Percentiles rank a stretch among this genome's conserved stretches.
phyloP scores from a whole-genome alignment of 2,113 vertebrate genomes.

The Columbina picui region DNA sequence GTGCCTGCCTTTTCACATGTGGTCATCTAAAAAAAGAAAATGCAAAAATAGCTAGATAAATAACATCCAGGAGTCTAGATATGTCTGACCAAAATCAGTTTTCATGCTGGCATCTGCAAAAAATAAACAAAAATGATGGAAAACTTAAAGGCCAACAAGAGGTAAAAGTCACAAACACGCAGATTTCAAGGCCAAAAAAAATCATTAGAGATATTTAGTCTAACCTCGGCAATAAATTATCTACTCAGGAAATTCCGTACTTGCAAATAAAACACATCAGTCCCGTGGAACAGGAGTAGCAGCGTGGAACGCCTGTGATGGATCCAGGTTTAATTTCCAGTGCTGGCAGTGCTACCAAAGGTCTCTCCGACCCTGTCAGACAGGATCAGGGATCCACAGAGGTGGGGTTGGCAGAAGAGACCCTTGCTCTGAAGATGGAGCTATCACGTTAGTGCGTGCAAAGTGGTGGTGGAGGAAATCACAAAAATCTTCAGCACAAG shows the following conservation, averaged over 20 bases:
- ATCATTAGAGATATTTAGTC: not conserved
- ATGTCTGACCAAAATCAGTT: not conserved
- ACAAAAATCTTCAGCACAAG: not conserved
- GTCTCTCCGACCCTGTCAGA: not conserved
- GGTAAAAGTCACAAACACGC: not conserved
- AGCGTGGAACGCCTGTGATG: not conserved
- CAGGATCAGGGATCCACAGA: not conserved
- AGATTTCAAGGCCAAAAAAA: not conserved
- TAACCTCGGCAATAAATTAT: not conserved
- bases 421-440: not conserved
- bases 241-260: not conserved
- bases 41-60: constrained; percentile 13
- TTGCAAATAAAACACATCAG: not conserved
- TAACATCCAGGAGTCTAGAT: constrained; percentile 7
- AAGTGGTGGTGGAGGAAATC: not conserved
- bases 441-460: not conserved
- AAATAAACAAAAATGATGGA: constrained; percentile 23
- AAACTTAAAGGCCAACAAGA: not conserved
- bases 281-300: not conserved
- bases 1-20: not conserved
- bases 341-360: not conserved
- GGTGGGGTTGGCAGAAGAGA: not conserved
- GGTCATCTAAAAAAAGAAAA: constrained; percentile 33
- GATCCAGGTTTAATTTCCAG: not conserved
- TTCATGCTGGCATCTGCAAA: not conserved